Evolutionary conservation across 2,113 vertebrate species (phyloP).

Genomic region (Centropus bengalensis): DNA sequence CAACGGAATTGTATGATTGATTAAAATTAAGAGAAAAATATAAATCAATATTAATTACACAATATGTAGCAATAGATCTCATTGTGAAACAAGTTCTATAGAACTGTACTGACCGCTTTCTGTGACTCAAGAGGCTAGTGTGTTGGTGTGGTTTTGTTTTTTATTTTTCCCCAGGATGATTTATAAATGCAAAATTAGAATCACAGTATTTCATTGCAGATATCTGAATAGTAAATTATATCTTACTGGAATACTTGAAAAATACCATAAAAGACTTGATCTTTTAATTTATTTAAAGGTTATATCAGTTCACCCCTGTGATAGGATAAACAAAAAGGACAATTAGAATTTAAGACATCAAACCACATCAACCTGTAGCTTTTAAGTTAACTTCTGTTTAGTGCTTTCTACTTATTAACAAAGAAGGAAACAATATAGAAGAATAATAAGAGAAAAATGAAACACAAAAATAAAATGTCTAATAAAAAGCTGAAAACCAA

Average conservation of each 20-base stretch:
- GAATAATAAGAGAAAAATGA: not conserved
- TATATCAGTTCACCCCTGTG: not conserved
- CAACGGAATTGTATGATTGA: accelerated
- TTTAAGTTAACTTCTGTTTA: not conserved
- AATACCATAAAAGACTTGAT: not conserved
- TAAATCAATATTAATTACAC: not conserved
- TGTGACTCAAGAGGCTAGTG: not conserved
- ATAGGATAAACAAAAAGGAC: not conserved
- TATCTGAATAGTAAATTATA: not conserved
- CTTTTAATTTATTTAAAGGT: not conserved
- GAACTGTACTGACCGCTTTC: not conserved
- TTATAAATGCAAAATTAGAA: not conserved
- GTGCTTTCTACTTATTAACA: not conserved
- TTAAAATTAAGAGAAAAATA: not conserved
- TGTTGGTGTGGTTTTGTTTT: not conserved
- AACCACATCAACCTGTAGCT: not conserved
- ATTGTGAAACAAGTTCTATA: not conserved
- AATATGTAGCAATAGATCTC: not conserved
- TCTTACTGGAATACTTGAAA: not conserved
- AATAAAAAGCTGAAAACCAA: not conserved
- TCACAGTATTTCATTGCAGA: not conserved
- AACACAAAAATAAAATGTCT: not conserved
- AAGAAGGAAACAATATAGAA: not conserved
- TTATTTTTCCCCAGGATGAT: not conserved
- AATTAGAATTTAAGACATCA: not conserved